Evolutionary conservation across 2,888 invertebrate genomes (phyloP).

Genomic region (Pachycephus smyrnensis): DNA sequence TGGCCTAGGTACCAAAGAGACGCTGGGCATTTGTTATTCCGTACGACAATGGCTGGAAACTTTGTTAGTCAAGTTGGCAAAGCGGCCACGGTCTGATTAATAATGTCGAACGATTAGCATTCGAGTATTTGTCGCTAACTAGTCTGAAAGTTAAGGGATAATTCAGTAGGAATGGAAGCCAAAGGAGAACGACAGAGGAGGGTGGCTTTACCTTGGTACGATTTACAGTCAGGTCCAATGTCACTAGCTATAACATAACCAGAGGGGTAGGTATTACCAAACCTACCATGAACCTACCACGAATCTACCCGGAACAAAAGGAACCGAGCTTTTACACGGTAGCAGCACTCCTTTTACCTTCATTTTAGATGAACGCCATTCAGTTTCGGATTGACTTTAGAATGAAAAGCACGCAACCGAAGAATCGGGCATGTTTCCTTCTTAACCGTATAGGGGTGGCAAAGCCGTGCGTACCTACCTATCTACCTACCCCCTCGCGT

Average conservation of each 20-base stretch:
- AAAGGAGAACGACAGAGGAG: neutral
- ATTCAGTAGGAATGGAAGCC: neutral
- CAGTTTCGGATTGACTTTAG: neutral
- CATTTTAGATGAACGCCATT: neutral
- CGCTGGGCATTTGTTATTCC: constrained; percentile 21
- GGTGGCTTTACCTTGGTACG: neutral
- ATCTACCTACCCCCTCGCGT: neutral
- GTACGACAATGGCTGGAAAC: constrained; percentile 24
- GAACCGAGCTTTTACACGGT: neutral
- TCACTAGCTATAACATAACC: neutral
- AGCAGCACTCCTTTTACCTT: neutral
- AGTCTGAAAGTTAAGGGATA: neutral
- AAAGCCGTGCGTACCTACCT: no score
- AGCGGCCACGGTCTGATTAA: constrained; percentile 20
- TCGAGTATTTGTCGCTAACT: constrained; percentile 21
- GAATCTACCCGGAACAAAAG: neutral
- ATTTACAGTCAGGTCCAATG: neutral
- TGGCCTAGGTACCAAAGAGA: neutral
- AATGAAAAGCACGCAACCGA: neutral
- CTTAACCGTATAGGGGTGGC: neutral
- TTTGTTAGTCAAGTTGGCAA: constrained; percentile 23
- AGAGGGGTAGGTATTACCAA: neutral
- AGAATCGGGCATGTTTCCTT: neutral
- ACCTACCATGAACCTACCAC: neutral
- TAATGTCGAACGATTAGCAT: constrained; percentile 26